Conservation (phyloP, 1,140 invertebrate species). For the Spodoptera frugiperda region DNA sequence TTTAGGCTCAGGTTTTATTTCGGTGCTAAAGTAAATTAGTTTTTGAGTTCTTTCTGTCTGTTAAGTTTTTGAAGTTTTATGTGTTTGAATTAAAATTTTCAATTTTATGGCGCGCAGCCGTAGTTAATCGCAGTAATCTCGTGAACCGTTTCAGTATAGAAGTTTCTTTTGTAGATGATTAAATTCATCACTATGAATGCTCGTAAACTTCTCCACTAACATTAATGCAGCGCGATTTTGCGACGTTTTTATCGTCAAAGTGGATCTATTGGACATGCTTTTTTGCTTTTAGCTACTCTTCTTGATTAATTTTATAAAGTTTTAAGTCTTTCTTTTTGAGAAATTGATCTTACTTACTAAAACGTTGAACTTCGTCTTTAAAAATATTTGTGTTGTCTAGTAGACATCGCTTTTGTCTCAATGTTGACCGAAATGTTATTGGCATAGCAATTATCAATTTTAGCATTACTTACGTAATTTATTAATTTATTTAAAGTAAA, state of each 20-base stretch:
- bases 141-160: constrained; percentile 10
- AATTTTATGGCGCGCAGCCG: constrained; percentile 31
- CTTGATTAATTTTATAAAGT: constrained; percentile 17
- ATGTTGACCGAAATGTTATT: background rate
- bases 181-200: constrained; percentile 36
- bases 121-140: constrained; percentile 32
- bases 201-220: constrained; percentile 19
- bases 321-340: background rate
- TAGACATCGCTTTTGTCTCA: too few species aligned
- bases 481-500: too few species aligned
- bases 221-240: constrained; percentile 27
- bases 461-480: too few species aligned
- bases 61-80: constrained; percentile 23
- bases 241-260: constrained; percentile 29
- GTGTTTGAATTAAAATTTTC: constrained; percentile 28
- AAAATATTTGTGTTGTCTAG: background rate
- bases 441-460: too few species aligned
- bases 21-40: constrained; percentile 25
- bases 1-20: constrained; percentile 5
- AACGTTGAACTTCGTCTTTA: background rate
- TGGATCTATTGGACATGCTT: constrained; percentile 21
- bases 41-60: constrained; percentile 22
- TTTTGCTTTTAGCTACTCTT: constrained; percentile 3
- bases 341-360: background rate
- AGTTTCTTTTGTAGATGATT: constrained; percentile 28